These are phyloP conservation scores for Phoeniculus purpureus DNA, from an alignment of 2,797 vertebrate species.

Conservation along the genomic window DNA sequence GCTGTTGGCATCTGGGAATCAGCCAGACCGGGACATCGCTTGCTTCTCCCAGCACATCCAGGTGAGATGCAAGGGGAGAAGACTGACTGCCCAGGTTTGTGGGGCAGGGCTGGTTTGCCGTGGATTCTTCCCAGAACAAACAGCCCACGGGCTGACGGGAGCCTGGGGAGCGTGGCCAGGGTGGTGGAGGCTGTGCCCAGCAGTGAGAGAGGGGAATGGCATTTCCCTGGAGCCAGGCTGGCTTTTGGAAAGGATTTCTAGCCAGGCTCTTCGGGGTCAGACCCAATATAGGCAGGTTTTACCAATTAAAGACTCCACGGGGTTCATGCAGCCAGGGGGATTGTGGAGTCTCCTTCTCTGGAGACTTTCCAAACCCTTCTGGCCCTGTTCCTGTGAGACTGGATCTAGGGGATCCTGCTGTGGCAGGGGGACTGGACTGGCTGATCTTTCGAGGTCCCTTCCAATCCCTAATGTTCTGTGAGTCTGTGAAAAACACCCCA, in stretches of 20 bases:
- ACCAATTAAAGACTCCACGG: accelerated
- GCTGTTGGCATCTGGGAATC: slow-evolving; percentile 84
- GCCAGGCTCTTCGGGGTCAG: background rate
- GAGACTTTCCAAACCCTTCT: too few species aligned
- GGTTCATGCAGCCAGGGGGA: background rate
- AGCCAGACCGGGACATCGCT: slow-evolving; percentile 88
- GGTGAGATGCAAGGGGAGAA: slow-evolving; percentile 72
- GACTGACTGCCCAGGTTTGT: accelerated
- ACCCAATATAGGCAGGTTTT: background rate
- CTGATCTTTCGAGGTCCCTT: too few species aligned
- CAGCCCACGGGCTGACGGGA: background rate
- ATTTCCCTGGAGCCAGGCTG: background rate
- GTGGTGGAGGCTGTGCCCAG: background rate
- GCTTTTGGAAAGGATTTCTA: background rate
- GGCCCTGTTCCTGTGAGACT: too few species aligned
- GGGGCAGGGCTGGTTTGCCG: accelerated
- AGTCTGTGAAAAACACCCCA: accelerated
- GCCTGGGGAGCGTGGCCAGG: accelerated
- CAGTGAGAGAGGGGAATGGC: background rate
- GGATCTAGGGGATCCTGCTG: too few species aligned
- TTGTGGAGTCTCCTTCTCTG: too few species aligned
- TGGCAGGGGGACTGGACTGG: too few species aligned
- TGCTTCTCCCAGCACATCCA: slow-evolving; percentile 91
- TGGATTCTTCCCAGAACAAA: background rate
- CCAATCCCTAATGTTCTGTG: too few species aligned